Conservation (phyloP, 2,797 vertebrate genomes). For the Hirundo rustica region DNA sequence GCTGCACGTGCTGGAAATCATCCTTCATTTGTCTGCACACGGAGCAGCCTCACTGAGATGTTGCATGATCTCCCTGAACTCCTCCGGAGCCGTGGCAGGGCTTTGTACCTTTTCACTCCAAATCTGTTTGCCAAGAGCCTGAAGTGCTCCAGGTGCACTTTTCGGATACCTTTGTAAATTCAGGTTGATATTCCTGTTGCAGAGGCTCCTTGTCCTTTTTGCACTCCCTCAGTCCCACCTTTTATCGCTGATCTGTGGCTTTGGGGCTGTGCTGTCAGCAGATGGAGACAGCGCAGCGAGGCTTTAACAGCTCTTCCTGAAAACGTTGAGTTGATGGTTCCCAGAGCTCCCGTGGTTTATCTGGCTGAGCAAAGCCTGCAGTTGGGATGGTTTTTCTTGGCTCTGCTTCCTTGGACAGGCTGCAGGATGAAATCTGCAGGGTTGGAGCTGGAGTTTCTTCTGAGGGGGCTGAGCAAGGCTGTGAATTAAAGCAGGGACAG, state of each 20-base stretch:
- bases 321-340: accelerated
- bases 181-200: background rate
- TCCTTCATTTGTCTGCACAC: accelerated
- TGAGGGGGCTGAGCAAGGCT: background rate
- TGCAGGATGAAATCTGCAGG: background rate
- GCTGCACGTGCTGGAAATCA: background rate
- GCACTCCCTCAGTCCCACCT: background rate
- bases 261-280: background rate
- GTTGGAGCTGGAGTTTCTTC: background rate
- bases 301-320: background rate
- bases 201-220: background rate
- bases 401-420: background rate
- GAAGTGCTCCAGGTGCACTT: accelerated
- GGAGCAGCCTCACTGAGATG: accelerated
- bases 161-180: background rate
- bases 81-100: accelerated
- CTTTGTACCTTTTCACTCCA: background rate
- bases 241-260: accelerated
- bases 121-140: background rate
- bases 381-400: background rate
- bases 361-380: background rate
- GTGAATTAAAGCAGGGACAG: background rate
- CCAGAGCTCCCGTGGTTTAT: background rate
- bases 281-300: background rate
- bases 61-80: background rate